Percentiles rank a stretch among this genome's conserved stretches.
Conservation (phyloP, 2,797 vertebrate genomes). For the Oryzias sinensis region DNA sequence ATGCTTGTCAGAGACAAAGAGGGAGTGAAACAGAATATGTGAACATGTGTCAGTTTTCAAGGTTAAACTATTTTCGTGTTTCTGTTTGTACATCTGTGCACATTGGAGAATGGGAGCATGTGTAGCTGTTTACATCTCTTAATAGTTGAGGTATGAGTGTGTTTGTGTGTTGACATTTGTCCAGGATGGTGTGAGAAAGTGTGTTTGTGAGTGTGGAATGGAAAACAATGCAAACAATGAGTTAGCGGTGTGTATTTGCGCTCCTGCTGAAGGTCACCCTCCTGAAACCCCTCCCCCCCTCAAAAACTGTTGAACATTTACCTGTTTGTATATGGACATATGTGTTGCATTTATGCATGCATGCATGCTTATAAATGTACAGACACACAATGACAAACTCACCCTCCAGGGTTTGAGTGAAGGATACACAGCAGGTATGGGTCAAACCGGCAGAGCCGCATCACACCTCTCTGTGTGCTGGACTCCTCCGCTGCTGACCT, state of each 20-base stretch:
- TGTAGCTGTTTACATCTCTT: conserved; percentile 35
- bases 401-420: conserved; percentile 50
- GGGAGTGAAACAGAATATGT: conserved; percentile 23
- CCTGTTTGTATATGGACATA: conserved; percentile 41
- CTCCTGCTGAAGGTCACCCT: conserved; percentile 49
- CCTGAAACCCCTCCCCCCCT: background rate
- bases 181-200: conserved; percentile 20
- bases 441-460: conserved; percentile 67
- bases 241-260: conserved; percentile 38
- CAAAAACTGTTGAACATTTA: conserved; percentile 21
- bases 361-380: conserved; percentile 11
- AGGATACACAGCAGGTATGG: conserved; percentile 72
- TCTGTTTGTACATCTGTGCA: conserved; percentile 39
- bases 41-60: conserved; percentile 38
- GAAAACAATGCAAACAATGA: conserved; percentile 41
- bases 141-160: conserved; percentile 8
- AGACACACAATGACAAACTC: conserved; percentile 36
- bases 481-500: conserved; percentile 73
- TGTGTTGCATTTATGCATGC: conserved; percentile 50
- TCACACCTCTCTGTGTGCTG: conserved; percentile 60
- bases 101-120: conserved; percentile 22
- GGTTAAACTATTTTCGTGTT: conserved; percentile 48
- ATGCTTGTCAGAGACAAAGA: conserved; percentile 12
- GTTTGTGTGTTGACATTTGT: conserved; percentile 18
- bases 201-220: conserved; percentile 22